A percentile compares a stretch with the other conserved stretches of the same genome.
These are phyloP conservation scores for Salticus scenicus DNA, from an alignment of 2,888 invertebrate genomes.

Conservation along the genomic window DNA sequence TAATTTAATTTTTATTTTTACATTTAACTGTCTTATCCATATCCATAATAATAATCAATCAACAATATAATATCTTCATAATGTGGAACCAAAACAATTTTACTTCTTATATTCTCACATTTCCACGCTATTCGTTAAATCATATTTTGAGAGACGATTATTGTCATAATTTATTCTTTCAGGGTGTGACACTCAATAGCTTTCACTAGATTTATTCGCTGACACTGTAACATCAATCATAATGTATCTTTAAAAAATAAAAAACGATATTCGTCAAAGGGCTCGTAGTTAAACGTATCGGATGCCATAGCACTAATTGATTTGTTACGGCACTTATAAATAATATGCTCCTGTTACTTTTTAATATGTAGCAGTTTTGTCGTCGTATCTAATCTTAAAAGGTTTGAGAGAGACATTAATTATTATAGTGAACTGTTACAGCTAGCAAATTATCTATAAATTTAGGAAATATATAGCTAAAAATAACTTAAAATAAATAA, in stretches of 20 bases:
- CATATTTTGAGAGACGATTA: background rate
- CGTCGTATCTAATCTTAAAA: background rate
- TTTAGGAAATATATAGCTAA: no score
- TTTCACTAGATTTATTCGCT: background rate
- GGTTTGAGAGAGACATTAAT: background rate
- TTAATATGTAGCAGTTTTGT: background rate
- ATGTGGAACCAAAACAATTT: no score
- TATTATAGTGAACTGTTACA: background rate
- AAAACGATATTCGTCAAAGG: background rate
- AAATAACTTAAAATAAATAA: no score
- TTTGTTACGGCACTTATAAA: background rate
- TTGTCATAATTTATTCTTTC: constrained; percentile 3
- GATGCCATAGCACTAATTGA: background rate
- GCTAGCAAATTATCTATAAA: no score
- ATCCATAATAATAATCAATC: no score
- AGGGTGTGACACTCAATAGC: constrained; percentile 3
- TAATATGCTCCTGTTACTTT: background rate
- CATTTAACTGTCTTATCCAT: no score
- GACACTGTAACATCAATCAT: background rate
- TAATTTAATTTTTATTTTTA: no score
- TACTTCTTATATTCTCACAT: background rate
- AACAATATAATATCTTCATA: no score
- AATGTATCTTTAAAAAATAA: background rate
- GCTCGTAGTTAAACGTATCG: background rate
- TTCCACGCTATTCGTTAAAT: background rate